Percentiles rank a stretch among this genome's conserved stretches.
These are phyloP conservation scores for Sinocyclocheilus anshuiensis DNA, from an alignment of 2,113 vertebrate species.

Conservation along the genomic window DNA sequence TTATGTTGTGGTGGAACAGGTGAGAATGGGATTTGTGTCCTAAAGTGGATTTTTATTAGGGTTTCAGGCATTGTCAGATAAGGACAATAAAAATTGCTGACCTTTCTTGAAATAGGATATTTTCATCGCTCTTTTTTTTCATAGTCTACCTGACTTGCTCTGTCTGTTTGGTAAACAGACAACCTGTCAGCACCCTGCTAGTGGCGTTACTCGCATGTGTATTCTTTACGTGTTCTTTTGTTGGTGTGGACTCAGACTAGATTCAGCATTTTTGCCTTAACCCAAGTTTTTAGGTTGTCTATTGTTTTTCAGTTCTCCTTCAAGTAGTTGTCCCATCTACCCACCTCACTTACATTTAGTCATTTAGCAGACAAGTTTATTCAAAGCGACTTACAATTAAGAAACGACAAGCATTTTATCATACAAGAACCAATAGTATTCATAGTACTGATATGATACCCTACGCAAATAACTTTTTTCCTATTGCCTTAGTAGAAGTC, in stretches of 20 bases:
- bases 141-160: not conserved
- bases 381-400: too few relatives aligned
- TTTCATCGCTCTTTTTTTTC: not conserved
- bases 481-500: not conserved
- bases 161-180: not conserved
- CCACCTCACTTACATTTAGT: too few relatives aligned
- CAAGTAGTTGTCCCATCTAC: not conserved
- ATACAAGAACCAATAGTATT: not conserved
- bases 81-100: not conserved
- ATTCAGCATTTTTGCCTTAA: not conserved
- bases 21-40: not conserved
- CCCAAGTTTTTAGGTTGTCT: not conserved
- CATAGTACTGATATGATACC: not conserved
- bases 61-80: not conserved
- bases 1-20: not conserved
- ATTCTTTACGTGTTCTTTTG: not conserved
- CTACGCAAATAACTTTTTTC: not conserved
- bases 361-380: too few relatives aligned
- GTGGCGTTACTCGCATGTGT: not conserved
- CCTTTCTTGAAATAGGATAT: not conserved
- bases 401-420: not conserved
- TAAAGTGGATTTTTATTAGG: not conserved
- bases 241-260: not conserved
- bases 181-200: not conserved
- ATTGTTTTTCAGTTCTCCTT: not conserved